phyloP scores from a whole-genome alignment of 2,113 vertebrate genomes.

The Onychostoma macrolepis region DNA sequence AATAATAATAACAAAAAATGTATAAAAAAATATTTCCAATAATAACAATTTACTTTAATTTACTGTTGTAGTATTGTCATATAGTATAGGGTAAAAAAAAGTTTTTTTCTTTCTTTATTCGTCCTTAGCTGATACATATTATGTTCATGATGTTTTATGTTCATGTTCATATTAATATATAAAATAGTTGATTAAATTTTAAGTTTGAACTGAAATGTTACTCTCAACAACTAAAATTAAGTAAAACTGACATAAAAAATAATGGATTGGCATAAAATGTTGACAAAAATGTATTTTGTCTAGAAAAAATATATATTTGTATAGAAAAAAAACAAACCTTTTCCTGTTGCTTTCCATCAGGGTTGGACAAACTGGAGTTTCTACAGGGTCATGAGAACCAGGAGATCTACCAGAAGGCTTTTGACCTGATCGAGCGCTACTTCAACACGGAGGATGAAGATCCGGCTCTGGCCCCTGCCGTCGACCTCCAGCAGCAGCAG shows the following conservation, averaged over 20 bases:
- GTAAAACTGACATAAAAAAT: not conserved
- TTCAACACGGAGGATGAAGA: slow-evolving; percentile 97
- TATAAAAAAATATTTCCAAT: not conserved
- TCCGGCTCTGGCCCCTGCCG: slow-evolving; percentile 89
- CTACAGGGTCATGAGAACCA: slow-evolving; percentile 97
- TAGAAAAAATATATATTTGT: not conserved
- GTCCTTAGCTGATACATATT: not conserved
- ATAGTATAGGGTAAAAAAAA: not conserved
- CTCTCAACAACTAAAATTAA: not conserved
- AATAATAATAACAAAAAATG: not conserved
- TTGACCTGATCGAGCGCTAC: slow-evolving; percentile 97
- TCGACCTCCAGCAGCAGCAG: slow-evolving; percentile 96
- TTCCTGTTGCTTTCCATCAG: slow-evolving; percentile 64
- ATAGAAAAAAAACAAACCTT: not conserved
- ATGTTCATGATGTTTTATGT: no score
- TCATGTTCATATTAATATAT: not conserved
- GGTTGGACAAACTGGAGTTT: slow-evolving; percentile 97
- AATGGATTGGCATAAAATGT: no score
- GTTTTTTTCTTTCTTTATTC: not conserved
- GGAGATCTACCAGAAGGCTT: slow-evolving; percentile 98
- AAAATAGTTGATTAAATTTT: not conserved
- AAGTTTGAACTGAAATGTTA: no score
- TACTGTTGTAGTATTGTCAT: not conserved
- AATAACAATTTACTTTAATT: not conserved
- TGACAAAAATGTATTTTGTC: not conserved